Conservation (phyloP, 2,888 invertebrate genomes). For the Clusia tigrina region DNA sequence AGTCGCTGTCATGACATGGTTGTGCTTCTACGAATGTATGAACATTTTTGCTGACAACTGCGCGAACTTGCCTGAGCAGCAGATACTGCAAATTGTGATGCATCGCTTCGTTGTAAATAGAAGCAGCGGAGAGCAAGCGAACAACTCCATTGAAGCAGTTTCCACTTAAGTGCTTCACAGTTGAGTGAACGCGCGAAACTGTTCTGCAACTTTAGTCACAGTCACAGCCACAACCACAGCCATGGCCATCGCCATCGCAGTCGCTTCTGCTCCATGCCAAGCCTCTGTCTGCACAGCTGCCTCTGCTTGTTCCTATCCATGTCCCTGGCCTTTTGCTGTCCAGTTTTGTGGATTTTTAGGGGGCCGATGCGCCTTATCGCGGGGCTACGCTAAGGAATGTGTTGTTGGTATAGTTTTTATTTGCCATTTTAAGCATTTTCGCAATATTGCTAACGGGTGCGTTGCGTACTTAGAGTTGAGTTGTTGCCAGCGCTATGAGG, state of each 20-base stretch:
- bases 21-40: not conserved
- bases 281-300: not conserved
- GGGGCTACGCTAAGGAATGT: not conserved
- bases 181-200: not conserved
- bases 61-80: not conserved
- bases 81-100: not conserved
- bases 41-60: not conserved
- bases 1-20: not conserved
- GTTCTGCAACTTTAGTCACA: not conserved
- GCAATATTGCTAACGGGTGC: not conserved
- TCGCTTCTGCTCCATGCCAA: not conserved
- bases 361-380: not conserved
- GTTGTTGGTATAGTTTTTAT: not conserved
- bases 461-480: not conserved
- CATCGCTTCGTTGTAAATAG: not conserved
- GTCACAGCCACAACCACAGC: not conserved
- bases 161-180: slow-evolving; percentile 6
- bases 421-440: not conserved
- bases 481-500: not conserved
- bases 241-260: not conserved
- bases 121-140: not conserved
- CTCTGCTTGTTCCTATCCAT: not conserved
- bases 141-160: not conserved
- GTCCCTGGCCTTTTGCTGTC: not conserved
- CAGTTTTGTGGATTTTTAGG: not conserved